phyloP scores from a whole-genome alignment of 2,797 vertebrate species.

The Heteromormyrus szaboi region DNA sequence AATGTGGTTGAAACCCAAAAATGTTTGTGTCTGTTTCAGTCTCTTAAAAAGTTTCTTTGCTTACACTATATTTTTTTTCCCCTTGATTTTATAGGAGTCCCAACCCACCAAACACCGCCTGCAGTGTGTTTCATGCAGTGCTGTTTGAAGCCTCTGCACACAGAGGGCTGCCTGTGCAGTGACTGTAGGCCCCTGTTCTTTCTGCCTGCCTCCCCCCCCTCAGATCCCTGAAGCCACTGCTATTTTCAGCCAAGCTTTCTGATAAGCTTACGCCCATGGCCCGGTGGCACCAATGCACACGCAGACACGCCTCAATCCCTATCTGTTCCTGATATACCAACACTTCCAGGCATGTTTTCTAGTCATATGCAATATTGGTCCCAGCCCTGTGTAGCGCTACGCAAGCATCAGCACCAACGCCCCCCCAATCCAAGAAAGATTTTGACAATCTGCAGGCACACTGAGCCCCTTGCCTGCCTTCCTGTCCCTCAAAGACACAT shows the following conservation, averaged over 20 bases:
- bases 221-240: background rate
- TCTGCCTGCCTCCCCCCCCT: background rate
- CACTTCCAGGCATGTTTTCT: background rate
- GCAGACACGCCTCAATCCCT: background rate
- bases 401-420: background rate
- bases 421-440: background rate
- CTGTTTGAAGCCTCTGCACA: background rate
- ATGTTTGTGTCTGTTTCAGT: background rate
- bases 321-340: background rate
- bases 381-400: background rate
- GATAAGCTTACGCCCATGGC: background rate
- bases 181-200: background rate
- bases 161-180: background rate
- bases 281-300: background rate
- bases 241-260: slow-evolving; percentile 6
- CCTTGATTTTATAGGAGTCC: background rate
- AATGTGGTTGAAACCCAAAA: background rate
- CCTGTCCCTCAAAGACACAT: background rate
- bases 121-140: background rate
- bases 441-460: background rate
- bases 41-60: background rate
- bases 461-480: background rate
- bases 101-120: background rate
- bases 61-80: background rate
- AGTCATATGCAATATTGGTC: background rate